Conservation (phyloP, 1,140 invertebrate genomes). For the Chelonus insularis region DNA sequence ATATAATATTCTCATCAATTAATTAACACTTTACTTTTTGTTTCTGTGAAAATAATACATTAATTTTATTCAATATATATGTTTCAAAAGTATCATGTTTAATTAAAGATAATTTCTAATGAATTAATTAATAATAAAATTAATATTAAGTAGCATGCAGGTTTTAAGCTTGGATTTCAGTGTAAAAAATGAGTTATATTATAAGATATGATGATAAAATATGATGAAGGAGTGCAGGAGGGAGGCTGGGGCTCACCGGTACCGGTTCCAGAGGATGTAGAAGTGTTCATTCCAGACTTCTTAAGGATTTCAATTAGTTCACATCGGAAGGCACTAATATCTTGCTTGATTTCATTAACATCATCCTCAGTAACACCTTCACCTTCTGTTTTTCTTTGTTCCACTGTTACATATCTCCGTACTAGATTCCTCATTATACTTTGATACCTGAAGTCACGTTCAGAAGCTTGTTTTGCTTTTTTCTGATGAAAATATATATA, state of each 20-base stretch:
- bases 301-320: conserved; percentile 95
- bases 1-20: too few relatives aligned
- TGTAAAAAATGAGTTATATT: neutral
- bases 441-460: conserved; percentile 88
- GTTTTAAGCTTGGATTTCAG: neutral
- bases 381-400: conserved; percentile 90
- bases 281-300: conserved; percentile 90
- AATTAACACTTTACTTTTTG: too few relatives aligned
- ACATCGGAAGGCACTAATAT: conserved; percentile 92
- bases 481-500: conserved; percentile 71
- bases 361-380: conserved; percentile 98
- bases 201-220: neutral
- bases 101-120: neutral
- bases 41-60: too few relatives aligned
- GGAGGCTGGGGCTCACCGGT: conserved; percentile 60
- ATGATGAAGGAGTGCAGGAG: conserved; percentile 18
- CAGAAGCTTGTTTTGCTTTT: conserved; percentile 86
- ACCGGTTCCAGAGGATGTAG: conserved; percentile 74
- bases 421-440: conserved; percentile 95
- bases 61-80: neutral
- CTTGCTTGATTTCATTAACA: conserved; percentile 98
- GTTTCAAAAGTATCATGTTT: neutral
- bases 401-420: conserved; percentile 91
- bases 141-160: conserved; percentile 1
- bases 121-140: neutral